Evolutionary conservation across 2,797 vertebrate genomes (phyloP), one percentile per base, ranked within the genome.

Genomic region (Amniataba percoides): DNA sequence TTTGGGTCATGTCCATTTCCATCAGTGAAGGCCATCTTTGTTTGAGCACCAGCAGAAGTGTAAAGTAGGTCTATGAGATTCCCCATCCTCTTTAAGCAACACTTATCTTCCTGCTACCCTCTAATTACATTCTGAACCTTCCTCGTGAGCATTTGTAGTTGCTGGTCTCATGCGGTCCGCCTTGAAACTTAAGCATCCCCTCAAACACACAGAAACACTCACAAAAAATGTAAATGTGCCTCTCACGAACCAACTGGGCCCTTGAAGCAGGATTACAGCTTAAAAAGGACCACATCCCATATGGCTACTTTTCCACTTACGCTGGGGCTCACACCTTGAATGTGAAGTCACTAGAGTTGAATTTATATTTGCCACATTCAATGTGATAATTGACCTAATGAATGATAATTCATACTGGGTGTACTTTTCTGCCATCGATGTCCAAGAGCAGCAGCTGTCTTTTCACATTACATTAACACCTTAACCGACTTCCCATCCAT

Each of bases 31-130:
- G 0, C 48, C 49, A 79, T 60, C 27, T 65, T 53, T 74, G 68
- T 77, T 69, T 78, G 82, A 93, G 93, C 88, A 58, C 87, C 86
- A 52, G 91, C 87, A 81, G 59, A 89, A 89, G 90, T 89, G 87
- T 80, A 63, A 77, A 75, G 80, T 74, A 78, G 77, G 8, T 84
- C 73, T 58, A 68, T 73, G 71, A 76, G 70, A 64, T 49, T 62
- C 42, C 48, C 16, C n/a, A 12, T 51, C 63, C 81, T 86, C 78
- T 77, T 88, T 57, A 73, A 79, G 77, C 76, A 61, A 46, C 78
- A 68, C 67, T 75, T 53, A 66, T 78, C 71, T 72, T 69, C 18
- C 56, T 64, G 48, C 40, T 43, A 42, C 59, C 67, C 66, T 85
- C 34, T 72, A 65, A 91, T 88, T 82, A 59, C 65, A 81, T 65